These are phyloP conservation scores for Bradypodion ventrale DNA, from an alignment of 2,797 vertebrate species.

Conservation along the genomic window DNA sequence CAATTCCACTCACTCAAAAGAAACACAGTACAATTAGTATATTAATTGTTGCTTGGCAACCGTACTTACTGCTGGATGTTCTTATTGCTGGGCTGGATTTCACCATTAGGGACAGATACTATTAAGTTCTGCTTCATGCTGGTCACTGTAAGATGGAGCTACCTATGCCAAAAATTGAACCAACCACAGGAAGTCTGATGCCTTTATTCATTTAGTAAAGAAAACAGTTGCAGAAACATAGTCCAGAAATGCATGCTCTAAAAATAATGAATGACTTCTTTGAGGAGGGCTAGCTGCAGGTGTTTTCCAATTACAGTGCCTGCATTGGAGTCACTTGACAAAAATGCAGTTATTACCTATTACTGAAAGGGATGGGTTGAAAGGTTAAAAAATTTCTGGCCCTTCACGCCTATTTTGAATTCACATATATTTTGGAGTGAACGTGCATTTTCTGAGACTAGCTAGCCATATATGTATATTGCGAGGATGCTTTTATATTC, in stretches of 20 bases:
- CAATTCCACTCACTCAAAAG: not conserved
- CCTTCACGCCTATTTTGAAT: no score
- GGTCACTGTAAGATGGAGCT: not conserved
- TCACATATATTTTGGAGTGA: not conserved
- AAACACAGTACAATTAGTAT: not conserved
- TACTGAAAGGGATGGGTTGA: no score
- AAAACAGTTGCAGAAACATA: not conserved
- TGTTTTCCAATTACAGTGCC: not conserved
- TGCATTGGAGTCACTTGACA: not conserved
- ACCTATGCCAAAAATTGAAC: not conserved
- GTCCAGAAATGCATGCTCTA: not conserved
- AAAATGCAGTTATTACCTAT: no score
- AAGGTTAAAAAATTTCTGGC: no score
- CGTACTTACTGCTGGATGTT: not conserved
- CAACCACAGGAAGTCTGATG: not conserved
- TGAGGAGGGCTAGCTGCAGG: not conserved
- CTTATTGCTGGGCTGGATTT: not conserved
- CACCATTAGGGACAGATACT: not conserved
- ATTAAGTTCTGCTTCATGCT: not conserved
- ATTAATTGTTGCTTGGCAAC: not conserved
- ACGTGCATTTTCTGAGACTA: not conserved
- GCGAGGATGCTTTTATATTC: not conserved
- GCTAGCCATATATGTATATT: not conserved
- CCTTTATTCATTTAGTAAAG: not conserved
- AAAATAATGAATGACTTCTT: not conserved